Evolutionary conservation across 2,797 vertebrate species (phyloP), one percentile per base, ranked within the genome.

Genomic region (Myotis daubentonii): DNA sequence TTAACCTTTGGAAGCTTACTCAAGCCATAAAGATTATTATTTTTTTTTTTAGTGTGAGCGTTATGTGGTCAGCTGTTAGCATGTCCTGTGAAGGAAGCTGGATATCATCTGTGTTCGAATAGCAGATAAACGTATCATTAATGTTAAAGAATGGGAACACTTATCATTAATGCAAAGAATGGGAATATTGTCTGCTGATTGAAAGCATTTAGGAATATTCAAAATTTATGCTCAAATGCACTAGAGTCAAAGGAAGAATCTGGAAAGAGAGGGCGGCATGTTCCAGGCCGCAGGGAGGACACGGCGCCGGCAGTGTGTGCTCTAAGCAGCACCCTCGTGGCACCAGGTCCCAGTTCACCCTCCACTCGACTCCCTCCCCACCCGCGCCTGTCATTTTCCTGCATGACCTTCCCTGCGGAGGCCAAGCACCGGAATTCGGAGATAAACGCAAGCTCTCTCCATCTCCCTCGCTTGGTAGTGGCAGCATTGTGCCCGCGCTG

Each of bases 1-100:
- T 12, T 66, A 95, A 55, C 11, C 33, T 23, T 96, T 81, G 22
- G 66, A 92, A 92, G 49, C 55, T 89, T 36, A 60, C 53, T 83
- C n/a, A 92, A 33, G 33, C 70, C 41, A 28, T 80, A 60, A 86
- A 86, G 19, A 57, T 6, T 6, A 19, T 30, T 88, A 25, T 75
- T 82, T 53, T 23, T 36, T 51, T 51, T 23, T 74, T 76, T n/a
- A 41, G 19, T 53, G 13, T 89, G 66, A 84, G 30, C 8, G 33
- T 90, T 33, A 33, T 33, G 3, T 70, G 71, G 33, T 53, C 68
- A 79, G 28, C 33, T 60, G 13, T 87, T 57, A 92, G 38, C 76
- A 33, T 84, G 47, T 84, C 23, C n/a, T 38, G 13, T n/a, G 41
- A 74, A 65, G 25, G 66, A 94, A 95, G 51, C 44, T 68, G 49